Conservation (phyloP, 1,140 invertebrate genomes). For the Stegodyphus mimosarum region DNA sequence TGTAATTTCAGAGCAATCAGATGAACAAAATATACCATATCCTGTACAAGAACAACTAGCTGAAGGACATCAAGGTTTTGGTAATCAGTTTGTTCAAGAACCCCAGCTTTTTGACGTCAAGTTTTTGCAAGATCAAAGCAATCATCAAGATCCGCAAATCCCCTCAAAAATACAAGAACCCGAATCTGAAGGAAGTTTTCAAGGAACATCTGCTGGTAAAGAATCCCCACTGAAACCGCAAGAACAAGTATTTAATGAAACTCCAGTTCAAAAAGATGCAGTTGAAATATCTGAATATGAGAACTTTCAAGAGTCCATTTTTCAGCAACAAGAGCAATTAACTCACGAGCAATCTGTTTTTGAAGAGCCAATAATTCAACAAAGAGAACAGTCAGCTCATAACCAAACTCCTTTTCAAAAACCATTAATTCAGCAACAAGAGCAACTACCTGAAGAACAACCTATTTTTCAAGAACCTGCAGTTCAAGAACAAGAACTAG, state of each 20-base stretch:
- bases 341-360: neutral
- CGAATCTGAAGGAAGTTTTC: neutral
- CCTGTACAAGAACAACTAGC: neutral
- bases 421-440: neutral
- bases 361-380: slow-evolving; percentile 6
- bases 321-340: neutral
- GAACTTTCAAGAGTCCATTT: neutral
- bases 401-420: neutral
- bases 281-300: neutral
- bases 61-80: no score
- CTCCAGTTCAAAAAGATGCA: neutral
- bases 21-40: neutral
- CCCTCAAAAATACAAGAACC: neutral
- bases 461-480: neutral
- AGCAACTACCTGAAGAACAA: neutral
- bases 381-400: neutral
- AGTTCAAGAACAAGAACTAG: neutral
- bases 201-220: neutral
- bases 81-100: no score
- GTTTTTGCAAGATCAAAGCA: no score
- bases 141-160: no score
- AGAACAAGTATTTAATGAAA: neutral
- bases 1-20: neutral
- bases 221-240: neutral
- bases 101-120: no score